These are phyloP conservation scores for Psilopogon haemacephalus DNA, from an alignment of 2,113 vertebrate genomes.

Conservation along the genomic window DNA sequence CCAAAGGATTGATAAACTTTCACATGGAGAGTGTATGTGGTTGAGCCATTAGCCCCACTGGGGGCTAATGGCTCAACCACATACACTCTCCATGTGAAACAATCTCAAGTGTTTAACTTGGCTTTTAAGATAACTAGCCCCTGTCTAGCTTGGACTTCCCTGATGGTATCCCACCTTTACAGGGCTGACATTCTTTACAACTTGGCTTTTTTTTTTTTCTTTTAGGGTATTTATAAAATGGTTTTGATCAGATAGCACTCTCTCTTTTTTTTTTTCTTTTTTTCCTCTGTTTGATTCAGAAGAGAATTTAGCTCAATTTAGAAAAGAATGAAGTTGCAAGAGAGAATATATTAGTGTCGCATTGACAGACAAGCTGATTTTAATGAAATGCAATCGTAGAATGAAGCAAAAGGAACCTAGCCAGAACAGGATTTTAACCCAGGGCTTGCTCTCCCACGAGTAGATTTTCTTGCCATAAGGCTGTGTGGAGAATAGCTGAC, in stretches of 20 bases:
- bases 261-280: neutral
- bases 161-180: constrained; percentile 58
- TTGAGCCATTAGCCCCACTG: constrained; percentile 46
- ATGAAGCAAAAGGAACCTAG: neutral
- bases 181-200: constrained; percentile 36
- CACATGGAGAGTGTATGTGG: constrained; percentile 29
- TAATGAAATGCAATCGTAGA: constrained; percentile 57
- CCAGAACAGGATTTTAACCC: constrained; percentile 58
- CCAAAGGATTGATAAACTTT: constrained; percentile 69
- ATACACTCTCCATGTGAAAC: no score
- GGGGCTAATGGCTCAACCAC: no score
- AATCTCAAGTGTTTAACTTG: constrained; percentile 58
- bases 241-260: constrained; percentile 63
- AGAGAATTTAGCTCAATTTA: constrained; percentile 29
- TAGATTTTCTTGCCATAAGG: constrained; percentile 14
- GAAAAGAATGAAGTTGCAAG: constrained; percentile 49
- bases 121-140: constrained; percentile 59
- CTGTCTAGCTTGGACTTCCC: constrained; percentile 55
- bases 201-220: neutral
- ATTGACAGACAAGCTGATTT: constrained; percentile 57
- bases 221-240: constrained; percentile 44
- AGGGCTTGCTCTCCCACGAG: constrained; percentile 24
- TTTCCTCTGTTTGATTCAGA: neutral
- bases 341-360: constrained; percentile 38
- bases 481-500: neutral